Base-by-base conservation (phyloP, 1,140 invertebrate genomes). In the Ceratina australensis region DNA sequence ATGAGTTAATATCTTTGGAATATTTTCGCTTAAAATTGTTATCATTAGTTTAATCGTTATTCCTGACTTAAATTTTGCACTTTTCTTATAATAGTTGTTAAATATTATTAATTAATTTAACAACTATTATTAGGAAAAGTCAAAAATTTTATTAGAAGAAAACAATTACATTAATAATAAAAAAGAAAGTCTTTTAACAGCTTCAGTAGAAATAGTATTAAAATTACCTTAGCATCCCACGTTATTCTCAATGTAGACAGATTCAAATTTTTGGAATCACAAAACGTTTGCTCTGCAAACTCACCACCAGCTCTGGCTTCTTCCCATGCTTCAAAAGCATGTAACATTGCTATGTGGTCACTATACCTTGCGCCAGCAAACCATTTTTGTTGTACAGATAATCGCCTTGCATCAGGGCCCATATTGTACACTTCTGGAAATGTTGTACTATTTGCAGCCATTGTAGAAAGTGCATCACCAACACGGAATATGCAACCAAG, bases 281-380 rank as follows among this genome's bases (percentile, higher is more conserved):
- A 99, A 93, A 98, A 99, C 28, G 93, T 87, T 33, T 94, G 92
- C 89, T 98, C 98, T 7, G 95, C 94, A 22, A 95, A 94, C 87
- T 98, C 96, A 0, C 98, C 97, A 47, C 94, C 94, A 8, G 93
- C 87, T 78, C 95, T 92, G 18, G 96, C 96, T 57, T 95, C 94
- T 85, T 98, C 96, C 97, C 97, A 99, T 82, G 96, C 93, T 90
- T 97, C 95, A 88, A 98, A 98, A 22, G 97, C 98, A 84, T 98
- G 97, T 10, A 99, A 93, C 94, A 99, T 96, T 12, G 98, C 98
- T 18, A 99, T 95, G 90, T 99, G 98, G 92, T 99, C 99, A 22
- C 98, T 99, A 87, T 94, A 96, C 60, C 98, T 93, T 71, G 95
- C 95, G 0, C 98, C 98, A 18, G 96, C 95, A 78, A 99, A 95